These are phyloP conservation scores for Rhegmatorhina hoffmannsi DNA, from an alignment of 2,113 vertebrate genomes.

Conservation along the genomic window DNA sequence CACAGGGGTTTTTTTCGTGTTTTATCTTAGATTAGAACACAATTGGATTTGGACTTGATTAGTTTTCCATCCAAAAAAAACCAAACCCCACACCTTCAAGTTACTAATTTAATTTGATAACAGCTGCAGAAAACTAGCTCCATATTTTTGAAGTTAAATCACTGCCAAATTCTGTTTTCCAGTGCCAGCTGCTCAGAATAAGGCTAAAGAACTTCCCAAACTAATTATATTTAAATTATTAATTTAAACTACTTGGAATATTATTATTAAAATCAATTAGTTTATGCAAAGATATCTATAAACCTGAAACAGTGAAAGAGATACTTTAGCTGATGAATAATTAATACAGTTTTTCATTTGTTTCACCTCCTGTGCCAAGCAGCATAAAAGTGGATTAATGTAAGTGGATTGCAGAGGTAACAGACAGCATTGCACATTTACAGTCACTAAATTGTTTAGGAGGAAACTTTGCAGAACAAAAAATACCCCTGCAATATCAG, in stretches of 20 bases:
- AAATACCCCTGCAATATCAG: neutral
- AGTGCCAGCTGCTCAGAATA: conserved; percentile 1
- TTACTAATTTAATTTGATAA: conserved; percentile 14
- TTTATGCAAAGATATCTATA: conserved; percentile 38
- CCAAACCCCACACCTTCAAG: neutral
- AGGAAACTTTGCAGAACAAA: neutral
- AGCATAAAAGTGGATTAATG: conserved; percentile 7
- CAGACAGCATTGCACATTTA: neutral
- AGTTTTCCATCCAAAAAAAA: neutral
- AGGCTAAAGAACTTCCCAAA: conserved; percentile 19
- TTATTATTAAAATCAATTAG: conserved; percentile 41
- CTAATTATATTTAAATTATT: conserved; percentile 38
- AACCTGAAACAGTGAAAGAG: conserved; percentile 24
- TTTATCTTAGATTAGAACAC: conserved; percentile 33
- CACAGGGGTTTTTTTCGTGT: neutral
- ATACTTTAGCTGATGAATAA: conserved; percentile 45
- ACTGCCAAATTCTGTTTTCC: conserved; percentile 16
- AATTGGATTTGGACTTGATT: conserved; percentile 14
- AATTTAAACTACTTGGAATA: conserved; percentile 45
- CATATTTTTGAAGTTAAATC: conserved; percentile 10
- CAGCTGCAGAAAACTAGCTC: conserved; percentile 18
- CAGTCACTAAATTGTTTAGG: neutral
- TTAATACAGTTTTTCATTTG: conserved; percentile 44
- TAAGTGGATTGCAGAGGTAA: neutral
- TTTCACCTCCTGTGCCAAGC: conserved; percentile 11